These are phyloP conservation scores for Drosophila nasuta DNA, from an alignment of 1,140 invertebrate genomes.

Conservation along the genomic window DNA sequence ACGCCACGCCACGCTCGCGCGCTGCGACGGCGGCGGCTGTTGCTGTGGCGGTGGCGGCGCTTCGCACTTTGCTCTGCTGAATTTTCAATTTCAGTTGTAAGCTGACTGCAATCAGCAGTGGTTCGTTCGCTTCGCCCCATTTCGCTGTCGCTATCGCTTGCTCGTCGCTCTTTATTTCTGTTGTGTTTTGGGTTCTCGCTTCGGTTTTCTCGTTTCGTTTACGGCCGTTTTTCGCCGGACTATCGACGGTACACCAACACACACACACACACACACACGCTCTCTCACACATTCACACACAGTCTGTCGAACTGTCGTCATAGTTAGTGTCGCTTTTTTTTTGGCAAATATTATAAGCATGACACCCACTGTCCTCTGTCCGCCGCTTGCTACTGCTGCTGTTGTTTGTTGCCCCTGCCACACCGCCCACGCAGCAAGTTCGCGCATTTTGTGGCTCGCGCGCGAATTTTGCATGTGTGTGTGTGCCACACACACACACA, in stretches of 20 bases:
- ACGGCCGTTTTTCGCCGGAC: conserved; percentile 51
- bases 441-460: conserved; percentile 39
- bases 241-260: conserved; percentile 11
- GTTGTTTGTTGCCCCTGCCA: background rate
- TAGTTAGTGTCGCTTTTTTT: conserved; percentile 1
- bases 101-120: conserved; percentile 85
- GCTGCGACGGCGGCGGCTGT: conserved; percentile 44
- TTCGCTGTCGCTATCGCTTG: conserved; percentile 47
- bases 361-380: conserved; percentile 1
- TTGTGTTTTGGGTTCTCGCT: conserved; percentile 26
- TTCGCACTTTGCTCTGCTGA: conserved; percentile 84
- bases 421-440: conserved; percentile 27
- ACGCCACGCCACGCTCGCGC: conserved; percentile 35
- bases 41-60: conserved; percentile 55
- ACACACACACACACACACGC: background rate
- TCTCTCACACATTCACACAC: background rate
- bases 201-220: conserved; percentile 28
- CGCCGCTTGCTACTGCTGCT: background rate
- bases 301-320: conserved; percentile 36
- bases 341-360: conserved; percentile 52
- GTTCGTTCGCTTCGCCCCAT: conserved; percentile 63
- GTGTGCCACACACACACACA: conserved; percentile 7
- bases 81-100: conserved; percentile 85
- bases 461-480: conserved; percentile 63
- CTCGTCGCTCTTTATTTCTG: too few species aligned